Conservation (phyloP, 2,888 invertebrate genomes). For the Ditula angustiorana region DNA sequence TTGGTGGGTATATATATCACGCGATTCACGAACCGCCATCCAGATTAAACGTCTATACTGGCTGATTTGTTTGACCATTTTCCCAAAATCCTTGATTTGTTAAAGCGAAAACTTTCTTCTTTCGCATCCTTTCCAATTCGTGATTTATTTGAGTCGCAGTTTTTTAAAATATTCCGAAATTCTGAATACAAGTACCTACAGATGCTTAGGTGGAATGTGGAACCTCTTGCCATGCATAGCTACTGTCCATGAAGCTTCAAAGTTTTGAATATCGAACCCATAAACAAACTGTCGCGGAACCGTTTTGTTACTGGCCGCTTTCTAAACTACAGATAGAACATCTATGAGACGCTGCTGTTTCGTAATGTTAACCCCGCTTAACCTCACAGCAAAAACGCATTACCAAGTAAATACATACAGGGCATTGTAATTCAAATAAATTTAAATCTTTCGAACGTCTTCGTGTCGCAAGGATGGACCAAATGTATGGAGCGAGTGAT, state of each 20-base stretch:
- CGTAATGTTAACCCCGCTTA: constrained; percentile 74
- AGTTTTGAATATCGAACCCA: constrained; percentile 22
- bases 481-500: constrained; percentile 54
- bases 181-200: too few relatives aligned
- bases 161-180: too few relatives aligned
- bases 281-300: constrained; percentile 16
- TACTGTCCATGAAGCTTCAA: not conserved
- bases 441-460: constrained; percentile 64
- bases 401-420: constrained; percentile 75
- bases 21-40: too few relatives aligned
- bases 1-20: too few relatives aligned
- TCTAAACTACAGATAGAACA: constrained; percentile 40
- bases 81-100: too few relatives aligned
- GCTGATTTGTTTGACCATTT: too few relatives aligned
- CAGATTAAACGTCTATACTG: too few relatives aligned
- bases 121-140: too few relatives aligned
- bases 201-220: too few relatives aligned
- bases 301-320: constrained; percentile 41
- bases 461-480: constrained; percentile 63
- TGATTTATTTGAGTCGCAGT: too few relatives aligned
- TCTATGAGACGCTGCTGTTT: constrained; percentile 51
- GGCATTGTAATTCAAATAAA: constrained; percentile 81
- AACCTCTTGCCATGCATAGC: constrained; percentile 3
- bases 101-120: too few relatives aligned
- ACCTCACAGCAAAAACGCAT: constrained; percentile 71